Base-by-base conservation (phyloP, 2,888 invertebrate genomes). In the Mesoligia furuncula region DNA sequence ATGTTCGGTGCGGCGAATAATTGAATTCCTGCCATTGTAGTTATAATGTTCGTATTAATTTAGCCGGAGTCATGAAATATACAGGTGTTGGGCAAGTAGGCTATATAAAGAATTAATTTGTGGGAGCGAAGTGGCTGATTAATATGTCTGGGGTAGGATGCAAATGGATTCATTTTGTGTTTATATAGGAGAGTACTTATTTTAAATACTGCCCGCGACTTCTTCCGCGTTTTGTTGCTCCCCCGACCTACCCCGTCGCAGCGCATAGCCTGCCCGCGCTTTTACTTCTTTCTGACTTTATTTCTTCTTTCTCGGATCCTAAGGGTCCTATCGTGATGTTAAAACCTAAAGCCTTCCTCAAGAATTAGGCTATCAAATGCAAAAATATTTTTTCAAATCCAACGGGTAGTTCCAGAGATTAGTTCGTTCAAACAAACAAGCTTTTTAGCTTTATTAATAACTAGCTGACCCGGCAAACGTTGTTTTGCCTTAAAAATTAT, bases 11-110 rank as follows among this genome's bases (percentile, higher is more conserved):
- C 79, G 42, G 73, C 81, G 80, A 84, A 89, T 89, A 89, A 89
- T 89, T 89, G 87, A 89, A 89, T 89, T 88, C 89, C 79, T 78
- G 77, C 85, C 83, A 89, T 89, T 85, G 87, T 78, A 81, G 78
- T 79, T 83, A 78, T 84, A 89, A 87, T 90, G 87, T 75, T 83
- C 81, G 75, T 84, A 89, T 89, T 88, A 87, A 89, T 89, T 89
- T 87, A 84, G 78, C 42, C 31, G 78, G 42, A 87, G 69, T 67
- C 78, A 79, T 77, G 80, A 84, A 83, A 79, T 80, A 86, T 78
- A 85, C 84, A 85, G 72, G 75, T 81, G 80, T 80, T 79, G n/a
- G 48, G 54, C 75, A 69, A 69, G 77, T 64, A 62, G n/a, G 71
- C 64, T 87, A 77, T 65, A 76, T 82, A 77, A 67, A 39, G 68